phyloP scores from a whole-genome alignment of 1,140 invertebrate genomes.

The Mylabris phalerata region DNA sequence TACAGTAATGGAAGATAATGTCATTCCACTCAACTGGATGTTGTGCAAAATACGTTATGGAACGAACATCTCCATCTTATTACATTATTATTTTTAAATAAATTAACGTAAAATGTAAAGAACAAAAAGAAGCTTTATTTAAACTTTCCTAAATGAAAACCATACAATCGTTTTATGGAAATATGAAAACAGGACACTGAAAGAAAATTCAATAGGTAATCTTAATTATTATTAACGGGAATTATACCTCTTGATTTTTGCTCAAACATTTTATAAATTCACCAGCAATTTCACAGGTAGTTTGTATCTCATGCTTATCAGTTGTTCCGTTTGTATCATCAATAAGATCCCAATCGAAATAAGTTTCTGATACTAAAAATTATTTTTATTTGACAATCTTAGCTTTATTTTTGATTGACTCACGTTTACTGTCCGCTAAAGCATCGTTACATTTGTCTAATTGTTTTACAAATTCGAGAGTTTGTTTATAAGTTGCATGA shows the following conservation, averaged over 20 bases:
- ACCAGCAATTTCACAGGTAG: constrained; percentile 21
- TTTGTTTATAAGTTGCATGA: constrained; percentile 26
- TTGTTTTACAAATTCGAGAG: constrained; percentile 16
- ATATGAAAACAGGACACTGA: constrained; percentile 35
- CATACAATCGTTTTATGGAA: constrained; percentile 21
- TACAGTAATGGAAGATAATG: too few relatives aligned
- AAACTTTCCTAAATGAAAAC: too few relatives aligned
- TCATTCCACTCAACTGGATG: too few relatives aligned
- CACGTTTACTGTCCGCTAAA: constrained; percentile 18
- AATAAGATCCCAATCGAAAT: constrained; percentile 13
- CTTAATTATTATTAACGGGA: neutral
- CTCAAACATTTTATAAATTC: constrained; percentile 31
- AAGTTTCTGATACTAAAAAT: constrained; percentile 3
- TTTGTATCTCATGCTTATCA: constrained; percentile 1
- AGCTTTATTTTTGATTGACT: neutral
- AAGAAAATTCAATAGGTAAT: constrained; percentile 10
- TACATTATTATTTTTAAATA: too few relatives aligned
- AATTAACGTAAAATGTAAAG: too few relatives aligned
- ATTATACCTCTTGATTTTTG: constrained; percentile 8
- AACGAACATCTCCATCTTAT: too few relatives aligned
- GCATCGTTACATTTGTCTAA: constrained; percentile 18
- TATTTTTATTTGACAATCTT: constrained; percentile 4
- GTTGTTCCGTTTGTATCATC: neutral
- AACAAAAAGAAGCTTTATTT: too few relatives aligned
- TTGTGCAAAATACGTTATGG: too few relatives aligned